A percentile compares a stretch with the other conserved stretches of the same genome.
Evolutionary conservation across 1,140 invertebrate genomes (phyloP).

Genomic region (Saccostrea echinata): DNA sequence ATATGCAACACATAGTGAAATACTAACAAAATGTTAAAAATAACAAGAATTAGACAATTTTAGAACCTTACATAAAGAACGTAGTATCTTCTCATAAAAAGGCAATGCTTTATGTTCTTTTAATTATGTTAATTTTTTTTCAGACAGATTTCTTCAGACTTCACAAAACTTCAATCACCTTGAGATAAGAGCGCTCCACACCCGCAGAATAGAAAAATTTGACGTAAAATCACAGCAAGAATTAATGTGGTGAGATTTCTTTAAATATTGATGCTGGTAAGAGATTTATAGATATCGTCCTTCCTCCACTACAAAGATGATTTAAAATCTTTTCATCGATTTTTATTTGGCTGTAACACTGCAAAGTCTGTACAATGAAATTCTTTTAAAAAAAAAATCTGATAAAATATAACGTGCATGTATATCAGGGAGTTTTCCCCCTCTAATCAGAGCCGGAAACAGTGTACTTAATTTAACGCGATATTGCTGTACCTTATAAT

Average conservation of each 20-base stretch:
- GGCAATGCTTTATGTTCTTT: too few relatives aligned
- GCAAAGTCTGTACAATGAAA: neutral
- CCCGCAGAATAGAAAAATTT: neutral
- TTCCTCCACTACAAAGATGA: neutral
- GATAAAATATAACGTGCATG: too few relatives aligned
- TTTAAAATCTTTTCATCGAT: neutral
- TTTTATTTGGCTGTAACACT: neutral
- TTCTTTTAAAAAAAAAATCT: too few relatives aligned
- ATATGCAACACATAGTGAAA: too few relatives aligned
- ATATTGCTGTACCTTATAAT: too few relatives aligned
- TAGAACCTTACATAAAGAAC: too few relatives aligned
- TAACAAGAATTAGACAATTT: too few relatives aligned
- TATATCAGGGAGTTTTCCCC: too few relatives aligned
- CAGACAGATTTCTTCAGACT: neutral
- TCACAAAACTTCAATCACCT: neutral
- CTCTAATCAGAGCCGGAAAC: too few relatives aligned
- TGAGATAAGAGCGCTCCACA: neutral
- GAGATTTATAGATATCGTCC: neutral
- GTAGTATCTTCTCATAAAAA: too few relatives aligned
- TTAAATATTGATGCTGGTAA: neutral
- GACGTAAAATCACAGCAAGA: conserved; percentile 22
- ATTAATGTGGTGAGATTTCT: neutral
- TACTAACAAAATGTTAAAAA: too few relatives aligned
- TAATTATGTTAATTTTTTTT: neutral
- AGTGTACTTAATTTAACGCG: too few relatives aligned